A percentile compares a stretch with the other conserved stretches of the same genome.
Evolutionary conservation across 2,888 invertebrate species (phyloP).

Genomic region (Mythimna lalbum): DNA sequence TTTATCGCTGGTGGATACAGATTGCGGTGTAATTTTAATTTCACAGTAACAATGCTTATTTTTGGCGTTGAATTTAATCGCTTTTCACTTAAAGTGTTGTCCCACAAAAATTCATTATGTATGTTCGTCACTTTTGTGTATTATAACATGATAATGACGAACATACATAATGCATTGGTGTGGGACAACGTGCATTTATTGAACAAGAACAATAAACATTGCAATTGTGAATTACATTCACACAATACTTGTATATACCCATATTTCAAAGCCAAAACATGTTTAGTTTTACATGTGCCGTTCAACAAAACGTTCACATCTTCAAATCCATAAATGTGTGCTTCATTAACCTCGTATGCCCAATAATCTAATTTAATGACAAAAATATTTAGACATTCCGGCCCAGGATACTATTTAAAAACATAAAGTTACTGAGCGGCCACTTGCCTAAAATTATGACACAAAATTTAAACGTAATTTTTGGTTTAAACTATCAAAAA

Average conservation of each 20-base stretch:
- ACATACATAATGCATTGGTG: too few relatives aligned
- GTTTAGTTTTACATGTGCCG: too few relatives aligned
- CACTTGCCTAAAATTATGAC: too few relatives aligned
- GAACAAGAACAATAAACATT: neutral
- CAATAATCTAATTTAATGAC: too few relatives aligned
- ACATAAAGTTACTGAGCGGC: too few relatives aligned
- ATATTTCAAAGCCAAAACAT: neutral
- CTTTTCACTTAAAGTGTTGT: conserved; percentile 25
- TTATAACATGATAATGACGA: too few relatives aligned
- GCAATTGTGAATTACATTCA: conserved; percentile 1
- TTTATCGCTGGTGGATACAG: conserved; percentile 51
- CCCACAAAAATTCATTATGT: conserved; percentile 4
- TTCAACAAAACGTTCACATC: neutral
- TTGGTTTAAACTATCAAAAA: too few relatives aligned
- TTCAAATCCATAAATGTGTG: neutral
- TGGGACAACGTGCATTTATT: too few relatives aligned
- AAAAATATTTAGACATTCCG: too few relatives aligned
- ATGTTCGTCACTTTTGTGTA: neutral
- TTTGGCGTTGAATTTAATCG: conserved; percentile 30
- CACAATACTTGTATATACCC: neutral
- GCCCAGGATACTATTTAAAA: too few relatives aligned
- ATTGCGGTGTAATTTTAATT: conserved; percentile 57
- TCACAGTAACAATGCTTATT: conserved; percentile 27
- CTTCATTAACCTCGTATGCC: too few relatives aligned
- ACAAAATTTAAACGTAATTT: too few relatives aligned